Conservation (phyloP, 2,888 invertebrate genomes). For the Lissonota sp. region DNA sequence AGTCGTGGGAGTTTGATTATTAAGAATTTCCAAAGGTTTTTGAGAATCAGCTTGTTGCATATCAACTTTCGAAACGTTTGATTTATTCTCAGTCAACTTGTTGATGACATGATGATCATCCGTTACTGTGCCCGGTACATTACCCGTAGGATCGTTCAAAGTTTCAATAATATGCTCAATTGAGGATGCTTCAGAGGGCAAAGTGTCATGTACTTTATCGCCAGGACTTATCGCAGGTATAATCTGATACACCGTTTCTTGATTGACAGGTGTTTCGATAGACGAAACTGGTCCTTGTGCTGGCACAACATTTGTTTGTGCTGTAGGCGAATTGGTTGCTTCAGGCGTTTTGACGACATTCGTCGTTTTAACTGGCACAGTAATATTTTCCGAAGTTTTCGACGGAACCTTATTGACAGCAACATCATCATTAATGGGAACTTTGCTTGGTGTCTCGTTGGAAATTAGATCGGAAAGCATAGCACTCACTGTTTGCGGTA, state of each 20-base stretch:
- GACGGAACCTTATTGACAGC: conserved; percentile 37
- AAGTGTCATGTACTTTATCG: conserved; percentile 48
- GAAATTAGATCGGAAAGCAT: conserved; percentile 52
- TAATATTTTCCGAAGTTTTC: conserved; percentile 26
- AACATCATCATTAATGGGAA: conserved; percentile 42
- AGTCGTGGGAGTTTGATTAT: conserved; percentile 43
- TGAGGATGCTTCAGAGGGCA: conserved; percentile 58
- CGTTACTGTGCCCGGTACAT: conserved; percentile 46
- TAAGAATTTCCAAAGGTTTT: conserved; percentile 2
- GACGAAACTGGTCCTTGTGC: conserved; percentile 39
- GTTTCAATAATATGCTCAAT: conserved; percentile 67
- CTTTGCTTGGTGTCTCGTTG: conserved; percentile 31
- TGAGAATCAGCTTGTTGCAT: background rate
- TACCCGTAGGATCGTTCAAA: conserved; percentile 64
- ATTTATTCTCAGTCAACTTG: conserved; percentile 15
- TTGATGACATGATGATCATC: conserved; percentile 32
- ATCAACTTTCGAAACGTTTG: conserved; percentile 20
- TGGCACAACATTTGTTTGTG: conserved; percentile 38
- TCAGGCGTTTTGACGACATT: conserved; percentile 34
- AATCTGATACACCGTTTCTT: conserved; percentile 53
- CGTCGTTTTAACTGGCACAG: conserved; percentile 18
- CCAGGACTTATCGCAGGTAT: conserved; percentile 65
- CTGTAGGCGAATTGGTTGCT: conserved; percentile 36
- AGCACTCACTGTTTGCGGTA: conserved; percentile 50
- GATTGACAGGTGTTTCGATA: conserved; percentile 33